These are phyloP conservation scores for Osmoderma eremita DNA, from an alignment of 2,888 invertebrate genomes.

Conservation along the genomic window DNA sequence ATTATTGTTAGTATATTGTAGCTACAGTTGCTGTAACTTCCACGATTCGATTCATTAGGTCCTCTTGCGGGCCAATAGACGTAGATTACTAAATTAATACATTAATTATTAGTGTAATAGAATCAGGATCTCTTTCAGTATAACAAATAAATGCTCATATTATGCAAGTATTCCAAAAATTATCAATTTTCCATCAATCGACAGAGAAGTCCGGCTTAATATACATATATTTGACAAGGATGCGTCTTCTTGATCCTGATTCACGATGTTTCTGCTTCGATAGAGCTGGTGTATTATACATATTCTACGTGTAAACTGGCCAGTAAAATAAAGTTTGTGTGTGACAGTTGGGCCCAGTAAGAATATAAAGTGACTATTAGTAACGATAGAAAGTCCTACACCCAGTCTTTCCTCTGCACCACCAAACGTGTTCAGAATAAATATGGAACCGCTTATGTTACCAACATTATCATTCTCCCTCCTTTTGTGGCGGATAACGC, in stretches of 20 bases:
- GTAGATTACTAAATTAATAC: no score
- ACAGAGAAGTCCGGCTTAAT: no score
- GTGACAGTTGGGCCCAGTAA: constrained; percentile 29
- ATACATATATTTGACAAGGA: constrained; percentile 23
- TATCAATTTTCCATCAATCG: no score
- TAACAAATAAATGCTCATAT: no score
- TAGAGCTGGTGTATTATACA: constrained; percentile 17
- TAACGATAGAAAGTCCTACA: constrained; percentile 15
- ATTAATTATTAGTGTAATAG: no score
- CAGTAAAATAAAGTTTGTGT: constrained; percentile 36
- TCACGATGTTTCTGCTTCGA: constrained; percentile 29
- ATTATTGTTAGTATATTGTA: no score
- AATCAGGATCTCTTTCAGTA: no score
- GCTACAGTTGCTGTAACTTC: no score
- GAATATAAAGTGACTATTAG: constrained; percentile 38
- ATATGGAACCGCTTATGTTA: constrained; percentile 10
- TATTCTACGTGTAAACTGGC: constrained; percentile 25
- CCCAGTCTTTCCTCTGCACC: constrained; percentile 1
- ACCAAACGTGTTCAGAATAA: constrained; percentile 29
- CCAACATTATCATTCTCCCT: not conserved
- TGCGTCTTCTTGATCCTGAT: constrained; percentile 4
- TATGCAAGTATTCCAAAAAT: no score
- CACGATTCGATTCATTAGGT: no score
- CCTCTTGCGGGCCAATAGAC: no score
- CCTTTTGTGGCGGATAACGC: not conserved